Conservation (phyloP, 2,113 vertebrate genomes). For the Tyto alba region DNA sequence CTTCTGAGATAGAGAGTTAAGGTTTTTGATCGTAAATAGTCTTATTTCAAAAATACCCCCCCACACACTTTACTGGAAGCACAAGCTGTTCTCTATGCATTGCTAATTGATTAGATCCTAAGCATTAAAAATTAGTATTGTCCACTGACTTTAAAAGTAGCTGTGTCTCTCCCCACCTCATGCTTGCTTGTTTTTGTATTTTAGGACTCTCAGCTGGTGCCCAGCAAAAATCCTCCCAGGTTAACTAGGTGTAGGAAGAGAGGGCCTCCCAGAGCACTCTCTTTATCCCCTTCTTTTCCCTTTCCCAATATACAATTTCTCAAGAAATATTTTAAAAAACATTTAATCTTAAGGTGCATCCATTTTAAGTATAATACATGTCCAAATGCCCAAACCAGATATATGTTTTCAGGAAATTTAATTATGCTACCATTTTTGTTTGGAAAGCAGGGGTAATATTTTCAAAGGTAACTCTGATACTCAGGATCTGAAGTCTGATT, state of each 20-base stretch:
- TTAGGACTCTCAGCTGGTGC: neutral
- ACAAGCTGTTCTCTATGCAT: neutral
- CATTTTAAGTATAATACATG: neutral
- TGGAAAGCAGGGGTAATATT: neutral
- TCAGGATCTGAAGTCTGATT: neutral
- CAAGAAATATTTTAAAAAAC: neutral
- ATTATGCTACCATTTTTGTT: neutral
- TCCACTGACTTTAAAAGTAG: neutral
- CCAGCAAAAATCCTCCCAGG: neutral
- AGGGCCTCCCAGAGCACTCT: neutral
- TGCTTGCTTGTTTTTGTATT: neutral
- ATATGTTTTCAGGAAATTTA: neutral
- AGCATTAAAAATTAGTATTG: neutral
- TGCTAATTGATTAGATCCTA: neutral
- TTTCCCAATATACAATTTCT: neutral
- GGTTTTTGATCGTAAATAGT: neutral
- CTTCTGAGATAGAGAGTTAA: neutral
- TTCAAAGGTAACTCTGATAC: neutral
- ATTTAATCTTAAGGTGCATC: neutral
- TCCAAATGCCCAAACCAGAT: neutral
- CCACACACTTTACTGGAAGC: neutral
- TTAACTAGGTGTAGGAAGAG: neutral
- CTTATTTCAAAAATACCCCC: neutral
- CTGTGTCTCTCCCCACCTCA: neutral
- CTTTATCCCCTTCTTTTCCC: neutral